A percentile compares a stretch with the other conserved stretches of the same genome.
These are phyloP conservation scores for Dromius quadrimaculatus DNA, from an alignment of 2,888 invertebrate genomes.

Conservation along the genomic window DNA sequence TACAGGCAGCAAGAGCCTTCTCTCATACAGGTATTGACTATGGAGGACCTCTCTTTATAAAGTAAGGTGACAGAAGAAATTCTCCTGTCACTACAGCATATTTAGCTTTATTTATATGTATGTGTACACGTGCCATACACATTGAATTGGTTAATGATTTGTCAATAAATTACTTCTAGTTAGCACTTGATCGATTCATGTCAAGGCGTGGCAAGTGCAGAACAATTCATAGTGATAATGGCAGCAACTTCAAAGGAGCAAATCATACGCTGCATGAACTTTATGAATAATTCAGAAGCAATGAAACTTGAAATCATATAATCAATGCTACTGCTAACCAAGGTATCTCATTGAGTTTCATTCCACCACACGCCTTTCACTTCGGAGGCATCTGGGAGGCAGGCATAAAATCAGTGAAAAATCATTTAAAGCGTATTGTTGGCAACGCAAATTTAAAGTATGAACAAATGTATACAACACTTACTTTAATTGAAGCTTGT, in stretches of 20 bases:
- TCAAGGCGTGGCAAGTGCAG: constrained; percentile 10
- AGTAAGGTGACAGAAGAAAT: constrained; percentile 13
- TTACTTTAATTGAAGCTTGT: constrained; percentile 53
- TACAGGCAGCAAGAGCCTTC: constrained; percentile 33
- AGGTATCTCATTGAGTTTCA: constrained; percentile 55
- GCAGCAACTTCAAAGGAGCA: constrained; percentile 22
- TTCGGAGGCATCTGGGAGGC: constrained; percentile 56
- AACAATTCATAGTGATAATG: constrained; percentile 19
- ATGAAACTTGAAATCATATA: constrained; percentile 11
- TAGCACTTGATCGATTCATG: constrained; percentile 7
- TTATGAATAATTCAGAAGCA: constrained; percentile 1
- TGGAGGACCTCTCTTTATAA: constrained; percentile 45
- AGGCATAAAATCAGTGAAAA: constrained; percentile 41
- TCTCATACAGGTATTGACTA: constrained; percentile 53
- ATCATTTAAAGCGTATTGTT: not conserved
- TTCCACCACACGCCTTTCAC: constrained; percentile 54
- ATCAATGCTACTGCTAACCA: not conserved
- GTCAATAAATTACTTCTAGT: constrained; percentile 4
- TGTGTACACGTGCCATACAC: constrained; percentile 13
- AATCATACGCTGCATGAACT: constrained; percentile 14
- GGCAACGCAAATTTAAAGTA: not conserved
- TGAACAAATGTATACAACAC: too few relatives aligned
- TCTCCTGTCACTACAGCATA: constrained; percentile 1
- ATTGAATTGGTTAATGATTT: constrained; percentile 11
- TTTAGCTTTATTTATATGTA: constrained; percentile 15